These are phyloP conservation scores for Heliconius ethilla DNA, from an alignment of 2,888 invertebrate species.

Conservation along the genomic window DNA sequence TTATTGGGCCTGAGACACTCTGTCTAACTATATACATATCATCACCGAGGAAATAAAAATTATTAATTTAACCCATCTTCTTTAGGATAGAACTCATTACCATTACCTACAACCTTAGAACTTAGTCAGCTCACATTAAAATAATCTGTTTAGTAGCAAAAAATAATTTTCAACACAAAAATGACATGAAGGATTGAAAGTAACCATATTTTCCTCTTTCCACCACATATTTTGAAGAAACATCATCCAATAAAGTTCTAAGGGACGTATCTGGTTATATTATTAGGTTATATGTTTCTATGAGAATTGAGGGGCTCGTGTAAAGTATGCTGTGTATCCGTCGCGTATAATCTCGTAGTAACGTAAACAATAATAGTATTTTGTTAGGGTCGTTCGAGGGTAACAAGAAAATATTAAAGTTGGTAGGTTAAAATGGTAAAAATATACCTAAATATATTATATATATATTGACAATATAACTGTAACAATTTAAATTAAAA, in stretches of 20 bases:
- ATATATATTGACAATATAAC: too few species aligned
- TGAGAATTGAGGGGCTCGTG: conserved; percentile 19
- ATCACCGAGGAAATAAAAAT: too few species aligned
- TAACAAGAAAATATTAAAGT: conserved; percentile 37
- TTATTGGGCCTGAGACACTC: too few species aligned
- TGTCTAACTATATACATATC: too few species aligned
- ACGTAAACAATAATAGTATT: conserved; percentile 65
- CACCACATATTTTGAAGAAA: conserved; percentile 27
- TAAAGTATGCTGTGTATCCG: conserved; percentile 45
- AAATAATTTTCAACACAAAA: not conserved
- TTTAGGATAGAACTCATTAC: too few species aligned
- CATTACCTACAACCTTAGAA: too few species aligned
- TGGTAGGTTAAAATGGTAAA: too few species aligned
- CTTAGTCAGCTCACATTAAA: too few species aligned
- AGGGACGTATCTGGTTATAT: conserved; percentile 30
- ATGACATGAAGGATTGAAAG: not conserved
- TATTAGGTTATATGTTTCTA: conserved; percentile 41
- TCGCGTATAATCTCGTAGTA: conserved; percentile 60
- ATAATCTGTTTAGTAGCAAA: too few species aligned
- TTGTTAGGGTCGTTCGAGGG: conserved; percentile 50
- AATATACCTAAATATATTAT: too few species aligned
- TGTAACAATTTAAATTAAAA: too few species aligned
- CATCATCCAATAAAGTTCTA: conserved; percentile 25
- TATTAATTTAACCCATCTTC: too few species aligned
- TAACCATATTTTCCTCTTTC: conserved; percentile 14